Percentiles rank a stretch among this genome's conserved stretches.
phyloP scores from a whole-genome alignment of 2,113 vertebrate species.

The Aegotheles bennettii region DNA sequence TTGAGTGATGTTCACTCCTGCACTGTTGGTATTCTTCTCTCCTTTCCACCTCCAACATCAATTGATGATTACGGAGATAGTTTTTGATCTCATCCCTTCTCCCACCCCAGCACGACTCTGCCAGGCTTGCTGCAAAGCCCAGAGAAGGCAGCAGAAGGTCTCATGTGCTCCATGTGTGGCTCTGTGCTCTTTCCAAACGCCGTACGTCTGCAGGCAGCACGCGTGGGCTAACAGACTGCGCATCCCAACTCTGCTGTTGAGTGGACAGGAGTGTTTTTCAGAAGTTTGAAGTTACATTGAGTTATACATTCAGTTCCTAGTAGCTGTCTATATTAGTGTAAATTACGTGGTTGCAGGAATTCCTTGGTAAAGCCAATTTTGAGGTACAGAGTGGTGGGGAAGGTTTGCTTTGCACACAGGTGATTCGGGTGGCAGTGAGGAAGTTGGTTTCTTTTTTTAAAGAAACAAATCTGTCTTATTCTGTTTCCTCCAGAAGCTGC shows the following conservation, averaged over 20 bases:
- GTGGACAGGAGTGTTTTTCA: neutral
- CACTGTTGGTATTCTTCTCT: neutral
- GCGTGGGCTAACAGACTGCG: fast-evolving
- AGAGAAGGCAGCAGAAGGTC: neutral
- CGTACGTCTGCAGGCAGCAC: neutral
- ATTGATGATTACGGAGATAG: neutral
- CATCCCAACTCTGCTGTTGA: neutral
- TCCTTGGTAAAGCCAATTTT: fast-evolving
- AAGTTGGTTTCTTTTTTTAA: neutral
- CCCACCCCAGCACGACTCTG: neutral
- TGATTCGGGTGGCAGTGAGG: neutral
- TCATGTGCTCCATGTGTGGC: fast-evolving
- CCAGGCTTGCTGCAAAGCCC: neutral
- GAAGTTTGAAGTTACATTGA: neutral
- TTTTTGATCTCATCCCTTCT: neutral
- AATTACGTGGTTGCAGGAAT: fast-evolving
- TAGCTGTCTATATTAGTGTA: neutral
- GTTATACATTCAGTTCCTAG: fast-evolving
- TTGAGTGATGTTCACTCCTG: neutral
- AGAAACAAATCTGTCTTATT: neutral
- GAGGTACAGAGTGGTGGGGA: fast-evolving
- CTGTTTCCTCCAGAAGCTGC: neutral
- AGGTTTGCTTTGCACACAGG: fast-evolving
- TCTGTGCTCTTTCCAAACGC: neutral
- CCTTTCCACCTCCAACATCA: neutral